Evolutionary conservation across 2,113 vertebrate species (phyloP).

Genomic region (Rafetus swinhoei): DNA sequence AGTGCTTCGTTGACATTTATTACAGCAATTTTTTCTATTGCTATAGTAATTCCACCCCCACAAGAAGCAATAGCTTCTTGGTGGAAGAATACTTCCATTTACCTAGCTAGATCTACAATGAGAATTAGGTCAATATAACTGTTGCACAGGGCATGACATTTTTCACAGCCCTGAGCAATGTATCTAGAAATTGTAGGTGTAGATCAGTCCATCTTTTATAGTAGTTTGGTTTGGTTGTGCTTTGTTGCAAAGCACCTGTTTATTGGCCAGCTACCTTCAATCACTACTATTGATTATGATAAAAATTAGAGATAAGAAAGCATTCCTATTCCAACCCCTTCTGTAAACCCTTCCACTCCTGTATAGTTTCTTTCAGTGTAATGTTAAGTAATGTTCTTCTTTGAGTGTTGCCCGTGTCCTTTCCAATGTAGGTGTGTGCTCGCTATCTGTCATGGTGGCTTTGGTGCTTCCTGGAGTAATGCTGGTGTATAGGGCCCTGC

Average conservation of each 20-base stretch:
- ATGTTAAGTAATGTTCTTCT: background rate
- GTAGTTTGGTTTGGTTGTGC: background rate
- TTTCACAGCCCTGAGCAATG: background rate
- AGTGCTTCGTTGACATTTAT: background rate
- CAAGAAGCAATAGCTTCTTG: background rate
- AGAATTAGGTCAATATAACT: background rate
- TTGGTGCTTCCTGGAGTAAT: background rate
- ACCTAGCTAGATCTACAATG: background rate
- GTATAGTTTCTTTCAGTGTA: background rate
- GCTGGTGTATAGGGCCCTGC: background rate
- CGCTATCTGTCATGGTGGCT: rapidly evolving
- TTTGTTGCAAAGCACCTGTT: background rate
- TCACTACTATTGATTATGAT: background rate
- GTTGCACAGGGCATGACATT: background rate
- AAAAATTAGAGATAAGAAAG: background rate
- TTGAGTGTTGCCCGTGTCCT: background rate
- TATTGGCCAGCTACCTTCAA: background rate
- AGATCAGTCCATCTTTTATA: background rate
- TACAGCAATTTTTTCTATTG: background rate
- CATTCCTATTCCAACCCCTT: background rate
- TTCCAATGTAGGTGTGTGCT: background rate
- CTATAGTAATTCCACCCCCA: background rate
- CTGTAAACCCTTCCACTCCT: background rate
- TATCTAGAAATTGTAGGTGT: background rate
- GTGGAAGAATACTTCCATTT: background rate